A percentile compares a stretch with the other conserved stretches of the same genome.
These are phyloP conservation scores for Prinia subflava DNA, from an alignment of 2,113 vertebrate species.

Conservation along the genomic window DNA sequence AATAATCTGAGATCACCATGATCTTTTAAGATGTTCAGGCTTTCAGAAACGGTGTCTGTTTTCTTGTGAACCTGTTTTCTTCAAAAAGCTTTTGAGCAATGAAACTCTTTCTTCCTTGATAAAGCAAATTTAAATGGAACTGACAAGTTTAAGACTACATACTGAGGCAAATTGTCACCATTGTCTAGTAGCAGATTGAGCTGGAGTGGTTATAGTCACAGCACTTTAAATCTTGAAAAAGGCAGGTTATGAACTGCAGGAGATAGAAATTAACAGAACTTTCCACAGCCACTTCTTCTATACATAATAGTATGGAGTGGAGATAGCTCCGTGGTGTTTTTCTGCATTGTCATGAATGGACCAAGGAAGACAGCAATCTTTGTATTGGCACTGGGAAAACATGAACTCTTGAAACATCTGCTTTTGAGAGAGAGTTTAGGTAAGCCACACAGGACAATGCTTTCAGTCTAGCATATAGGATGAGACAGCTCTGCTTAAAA, in stretches of 20 bases:
- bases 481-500: not conserved
- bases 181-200: conserved; percentile 42
- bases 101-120: conserved; percentile 48
- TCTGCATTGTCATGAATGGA: conserved; percentile 11
- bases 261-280: conserved; percentile 19
- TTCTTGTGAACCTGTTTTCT: conserved; percentile 19
- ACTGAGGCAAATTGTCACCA: conserved; percentile 46
- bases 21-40: conserved; percentile 39
- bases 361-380: not conserved
- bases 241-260: conserved; percentile 26
- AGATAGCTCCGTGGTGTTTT: conserved; percentile 4
- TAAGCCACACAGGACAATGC: not conserved
- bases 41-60: conserved; percentile 24
- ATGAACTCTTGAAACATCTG: not conserved
- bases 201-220: conserved; percentile 34
- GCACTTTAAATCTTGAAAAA: conserved; percentile 57
- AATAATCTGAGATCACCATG: conserved; percentile 3
- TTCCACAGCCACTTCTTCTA: not conserved
- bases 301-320: not conserved
- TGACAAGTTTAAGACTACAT: conserved; percentile 60
- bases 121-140: conserved; percentile 56
- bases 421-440: not conserved
- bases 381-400: not conserved
- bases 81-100: conserved; percentile 36
- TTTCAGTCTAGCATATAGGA: not conserved